Conservation (phyloP, 2,113 vertebrate species). For the Lichenostomus cassidix region DNA sequence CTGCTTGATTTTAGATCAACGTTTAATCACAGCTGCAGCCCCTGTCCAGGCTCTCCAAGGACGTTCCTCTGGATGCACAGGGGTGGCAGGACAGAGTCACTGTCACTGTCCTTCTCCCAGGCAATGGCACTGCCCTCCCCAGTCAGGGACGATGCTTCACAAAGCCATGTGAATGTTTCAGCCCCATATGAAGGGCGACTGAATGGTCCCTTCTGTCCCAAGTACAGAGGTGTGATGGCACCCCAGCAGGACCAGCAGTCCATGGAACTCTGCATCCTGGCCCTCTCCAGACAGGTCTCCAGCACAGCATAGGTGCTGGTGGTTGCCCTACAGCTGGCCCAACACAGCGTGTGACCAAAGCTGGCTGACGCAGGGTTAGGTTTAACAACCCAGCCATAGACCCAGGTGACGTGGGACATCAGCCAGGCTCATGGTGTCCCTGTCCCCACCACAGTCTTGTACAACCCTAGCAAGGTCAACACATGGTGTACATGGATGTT, state of each 20-base stretch:
- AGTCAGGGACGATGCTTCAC: not conserved
- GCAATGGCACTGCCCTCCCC: not conserved
- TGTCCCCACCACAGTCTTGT: not conserved
- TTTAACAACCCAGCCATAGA: not conserved
- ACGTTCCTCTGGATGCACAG: fast-evolving
- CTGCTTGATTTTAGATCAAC: not conserved
- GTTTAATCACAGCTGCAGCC: not conserved
- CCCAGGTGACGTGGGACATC: not conserved
- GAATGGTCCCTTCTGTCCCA: not conserved
- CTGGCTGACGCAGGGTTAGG: fast-evolving
- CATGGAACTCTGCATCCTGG: not conserved
- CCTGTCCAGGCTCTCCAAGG: not conserved
- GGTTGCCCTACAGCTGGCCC: not conserved
- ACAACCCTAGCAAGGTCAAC: not conserved
- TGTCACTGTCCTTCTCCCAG: not conserved
- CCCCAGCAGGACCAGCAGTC: not conserved
- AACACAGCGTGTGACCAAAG: fast-evolving
- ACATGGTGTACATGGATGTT: fast-evolving
- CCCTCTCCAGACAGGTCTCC: not conserved
- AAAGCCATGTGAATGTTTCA: not conserved
- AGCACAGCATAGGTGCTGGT: not conserved
- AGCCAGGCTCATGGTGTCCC: fast-evolving
- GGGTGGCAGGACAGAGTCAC: not conserved
- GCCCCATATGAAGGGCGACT: not conserved
- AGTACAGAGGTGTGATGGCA: fast-evolving